Evolutionary conservation across 2,797 vertebrate species (phyloP), one percentile per base, ranked within the genome.

Genomic region (Heliangelus exortis): DNA sequence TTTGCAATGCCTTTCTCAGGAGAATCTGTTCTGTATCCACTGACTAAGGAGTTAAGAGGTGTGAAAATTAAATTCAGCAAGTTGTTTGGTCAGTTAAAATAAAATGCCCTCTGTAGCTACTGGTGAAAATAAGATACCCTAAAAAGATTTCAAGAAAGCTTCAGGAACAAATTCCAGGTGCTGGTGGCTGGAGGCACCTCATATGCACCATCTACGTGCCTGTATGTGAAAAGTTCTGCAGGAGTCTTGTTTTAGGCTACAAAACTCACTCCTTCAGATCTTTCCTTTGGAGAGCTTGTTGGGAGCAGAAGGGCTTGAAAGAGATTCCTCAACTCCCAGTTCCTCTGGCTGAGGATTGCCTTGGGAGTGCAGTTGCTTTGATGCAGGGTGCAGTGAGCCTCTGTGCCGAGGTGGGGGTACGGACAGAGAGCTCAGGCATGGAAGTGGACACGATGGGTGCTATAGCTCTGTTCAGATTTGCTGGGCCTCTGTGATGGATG

Each of bases 341-440:
- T 81, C 47, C 33, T 13, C 48, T 62, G 45, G 43, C 31, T 53
- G 8, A 25, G 12, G 21, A 43, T 65, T 54, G 39, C 45, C 41
- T 31, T 69, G 63, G 50, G 33, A 54, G 39, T 17, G 5, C 0
- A 0, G 28, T 31, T 4, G 2, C 47, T 78, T 53, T 29, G 55
- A 19, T 6, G 1, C 1, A 17, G 62, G 28, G 8, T 29, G 11
- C 25, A 26, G 47, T 2, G 36, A 87, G 3, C 10, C 6, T 28
- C 43, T 1, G 0, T 67, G 21, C 21, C 19, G n/a, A 1, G 5
- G 18, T 58, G 54, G 4, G 17, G 2, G 5, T 67, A 5, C 1
- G 3, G 65, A 9, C 36, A 3, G 51, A n/a, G 61, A 75, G 43
- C 29, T 62, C 2, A 3, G 41, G 10, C 20, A 3, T 36, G 12